Percentiles rank a stretch among this genome's conserved stretches.
Evolutionary conservation across 2,113 vertebrate species (phyloP).

Genomic region (Anolis sagrei): DNA sequence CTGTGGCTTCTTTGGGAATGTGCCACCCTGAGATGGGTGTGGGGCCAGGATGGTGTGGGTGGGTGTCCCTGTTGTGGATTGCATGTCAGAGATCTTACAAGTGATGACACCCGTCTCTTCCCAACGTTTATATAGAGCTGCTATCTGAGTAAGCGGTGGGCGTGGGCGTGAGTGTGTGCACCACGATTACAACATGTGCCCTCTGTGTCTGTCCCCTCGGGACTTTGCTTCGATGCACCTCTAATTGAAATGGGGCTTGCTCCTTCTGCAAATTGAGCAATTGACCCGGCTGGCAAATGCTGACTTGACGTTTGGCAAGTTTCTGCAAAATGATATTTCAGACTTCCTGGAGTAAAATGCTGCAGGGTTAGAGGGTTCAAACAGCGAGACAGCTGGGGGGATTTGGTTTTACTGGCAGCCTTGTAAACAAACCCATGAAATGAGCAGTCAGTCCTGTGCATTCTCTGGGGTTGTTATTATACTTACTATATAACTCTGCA

Average conservation of each 20-base stretch:
- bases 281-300: not conserved
- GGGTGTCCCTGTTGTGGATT: not conserved
- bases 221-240: not conserved
- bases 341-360: not conserved
- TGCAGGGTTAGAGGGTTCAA: not conserved
- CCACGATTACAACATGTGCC: not conserved
- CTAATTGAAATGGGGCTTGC: not conserved
- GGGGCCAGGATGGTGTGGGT: not conserved
- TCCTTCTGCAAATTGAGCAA: not conserved
- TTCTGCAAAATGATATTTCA: not conserved
- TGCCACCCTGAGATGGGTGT: not conserved
- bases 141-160: not conserved
- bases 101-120: too few relatives aligned
- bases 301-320: not conserved
- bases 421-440: not conserved
- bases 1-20: not conserved
- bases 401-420: not conserved
- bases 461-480: too few relatives aligned
- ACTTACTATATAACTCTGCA: too few relatives aligned
- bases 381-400: too few relatives aligned
- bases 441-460: too few relatives aligned
- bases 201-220: not conserved
- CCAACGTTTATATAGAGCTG: not conserved
- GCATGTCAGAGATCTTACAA: not conserved
- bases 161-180: not conserved